phyloP scores from a whole-genome alignment of 35 echinoderm and acorn worm species.

The Ophiothrix spiculata region DNA sequence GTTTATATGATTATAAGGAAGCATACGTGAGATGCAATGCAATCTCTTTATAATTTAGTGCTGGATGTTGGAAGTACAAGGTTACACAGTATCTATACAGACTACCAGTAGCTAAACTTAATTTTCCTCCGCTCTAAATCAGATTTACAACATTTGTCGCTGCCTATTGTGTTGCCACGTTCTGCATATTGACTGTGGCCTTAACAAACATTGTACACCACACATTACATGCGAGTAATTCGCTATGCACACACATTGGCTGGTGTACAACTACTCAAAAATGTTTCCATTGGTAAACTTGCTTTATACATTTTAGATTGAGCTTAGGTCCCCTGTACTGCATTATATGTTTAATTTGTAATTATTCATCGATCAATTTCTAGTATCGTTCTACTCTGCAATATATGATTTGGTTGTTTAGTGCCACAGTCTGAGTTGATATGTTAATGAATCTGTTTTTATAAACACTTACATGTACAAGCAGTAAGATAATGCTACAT shows the following conservation, averaged over 20 bases:
- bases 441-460: no score
- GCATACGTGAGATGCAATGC: neutral
- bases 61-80: neutral
- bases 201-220: slow-evolving; percentile 1
- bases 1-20: neutral
- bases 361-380: no score
- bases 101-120: slow-evolving; percentile 4
- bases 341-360: no score
- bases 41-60: neutral
- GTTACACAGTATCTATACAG: neutral
- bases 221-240: slow-evolving; percentile 11
- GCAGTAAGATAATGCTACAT: no score
- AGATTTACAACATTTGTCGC: neutral
- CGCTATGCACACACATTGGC: neutral
- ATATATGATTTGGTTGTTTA: no score
- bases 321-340: no score
- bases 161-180: neutral
- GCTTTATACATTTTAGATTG: no score
- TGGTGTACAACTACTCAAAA: neutral
- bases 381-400: no score
- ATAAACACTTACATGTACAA: no score
- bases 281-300: neutral
- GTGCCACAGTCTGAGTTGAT: no score
- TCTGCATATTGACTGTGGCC: neutral
- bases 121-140: neutral